A percentile compares a stretch with the other conserved stretches of the same genome.
phyloP scores from a whole-genome alignment of 2,797 vertebrate species.

The Petrocephalus sullivani region DNA sequence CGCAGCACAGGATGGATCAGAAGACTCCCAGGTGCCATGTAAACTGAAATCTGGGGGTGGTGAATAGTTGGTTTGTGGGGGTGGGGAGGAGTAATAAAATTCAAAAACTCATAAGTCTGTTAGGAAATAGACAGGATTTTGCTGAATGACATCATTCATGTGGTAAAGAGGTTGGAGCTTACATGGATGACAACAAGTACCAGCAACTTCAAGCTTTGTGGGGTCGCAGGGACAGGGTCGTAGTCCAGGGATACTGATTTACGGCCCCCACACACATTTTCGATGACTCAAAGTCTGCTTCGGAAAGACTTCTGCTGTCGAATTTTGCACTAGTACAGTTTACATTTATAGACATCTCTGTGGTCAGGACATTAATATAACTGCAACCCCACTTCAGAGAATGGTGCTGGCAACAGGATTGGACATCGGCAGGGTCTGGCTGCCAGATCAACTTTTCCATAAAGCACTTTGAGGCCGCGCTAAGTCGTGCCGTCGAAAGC shows the following conservation, averaged over 20 bases:
- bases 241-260: not conserved
- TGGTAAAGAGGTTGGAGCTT: not conserved
- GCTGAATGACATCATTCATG: slow-evolving; percentile 16
- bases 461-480: not conserved
- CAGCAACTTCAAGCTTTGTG: not conserved
- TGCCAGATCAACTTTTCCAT: not conserved
- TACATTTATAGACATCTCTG: not conserved
- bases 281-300: not conserved
- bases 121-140: not conserved
- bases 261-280: not conserved
- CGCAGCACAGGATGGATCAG: not conserved
- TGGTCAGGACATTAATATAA: not conserved
- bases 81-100: not conserved
- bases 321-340: not conserved
- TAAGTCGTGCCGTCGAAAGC: not conserved
- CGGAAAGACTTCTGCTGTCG: not conserved
- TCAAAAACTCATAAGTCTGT: slow-evolving; percentile 7
- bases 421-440: not conserved
- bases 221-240: not conserved
- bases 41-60: not conserved
- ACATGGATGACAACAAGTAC: not conserved
- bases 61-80: not conserved
- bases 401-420: not conserved
- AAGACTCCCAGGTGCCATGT: not conserved
- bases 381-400: not conserved